Conservation (phyloP, 37 sponge, comb jelly and placozoan species). For the Theonella swinhoei region DNA sequence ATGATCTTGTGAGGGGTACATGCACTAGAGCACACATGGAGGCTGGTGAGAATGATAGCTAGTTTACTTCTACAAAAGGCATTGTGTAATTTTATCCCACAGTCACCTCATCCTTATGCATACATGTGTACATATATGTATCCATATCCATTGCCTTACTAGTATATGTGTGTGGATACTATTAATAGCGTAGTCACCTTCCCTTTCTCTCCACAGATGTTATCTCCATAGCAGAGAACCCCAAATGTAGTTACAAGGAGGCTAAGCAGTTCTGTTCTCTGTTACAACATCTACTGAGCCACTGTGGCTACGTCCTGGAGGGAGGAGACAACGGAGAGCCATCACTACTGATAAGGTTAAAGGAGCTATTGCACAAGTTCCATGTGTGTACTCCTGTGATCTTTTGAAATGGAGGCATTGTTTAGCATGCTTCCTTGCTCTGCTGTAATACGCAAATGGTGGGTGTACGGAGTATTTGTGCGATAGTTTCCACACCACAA, state of each 20-base stretch:
- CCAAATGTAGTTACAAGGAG: constrained; percentile 1
- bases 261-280: constrained; percentile 10
- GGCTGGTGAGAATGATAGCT: constrained; percentile 39
- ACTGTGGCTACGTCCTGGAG: constrained; percentile 29
- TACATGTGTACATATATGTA: background rate
- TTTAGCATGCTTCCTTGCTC: too few relatives aligned
- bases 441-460: too few relatives aligned
- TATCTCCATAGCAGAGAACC: background rate
- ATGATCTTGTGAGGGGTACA: constrained; percentile 15
- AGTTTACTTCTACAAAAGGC: too few relatives aligned
- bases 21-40: constrained; percentile 54
- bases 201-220: constrained; percentile 12
- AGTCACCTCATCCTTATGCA: background rate
- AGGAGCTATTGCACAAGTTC: background rate
- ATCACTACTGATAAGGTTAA: constrained; percentile 37
- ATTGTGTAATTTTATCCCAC: too few relatives aligned
- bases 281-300: constrained; percentile 9
- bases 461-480: too few relatives aligned
- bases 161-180: too few relatives aligned
- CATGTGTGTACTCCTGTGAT: background rate
- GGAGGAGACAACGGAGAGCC: background rate
- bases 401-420: too few relatives aligned
- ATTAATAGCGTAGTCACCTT: background rate
- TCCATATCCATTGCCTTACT: background rate
- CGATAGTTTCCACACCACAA: too few relatives aligned